Evolutionary conservation across 2,113 vertebrate genomes (phyloP).

Genomic region (Carassius gibelio): DNA sequence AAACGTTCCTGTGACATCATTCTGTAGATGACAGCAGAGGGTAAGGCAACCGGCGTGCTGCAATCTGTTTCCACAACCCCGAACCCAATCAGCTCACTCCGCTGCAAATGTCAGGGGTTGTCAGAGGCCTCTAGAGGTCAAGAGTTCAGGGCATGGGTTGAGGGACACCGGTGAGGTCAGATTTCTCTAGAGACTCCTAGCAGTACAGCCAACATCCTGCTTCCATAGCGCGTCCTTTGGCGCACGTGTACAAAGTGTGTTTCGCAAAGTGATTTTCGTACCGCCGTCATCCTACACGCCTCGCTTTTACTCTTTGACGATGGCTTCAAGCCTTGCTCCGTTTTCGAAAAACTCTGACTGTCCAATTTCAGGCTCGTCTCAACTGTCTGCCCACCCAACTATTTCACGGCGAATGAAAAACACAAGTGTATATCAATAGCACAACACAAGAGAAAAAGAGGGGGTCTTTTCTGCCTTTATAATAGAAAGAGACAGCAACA

Average conservation of each 20-base stretch:
- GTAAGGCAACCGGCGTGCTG: neutral
- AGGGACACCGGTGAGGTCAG: slow-evolving; percentile 22
- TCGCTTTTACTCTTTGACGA: slow-evolving; percentile 9
- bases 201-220: slow-evolving; percentile 48
- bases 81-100: slow-evolving; percentile 66
- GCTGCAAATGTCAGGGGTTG: slow-evolving; percentile 79
- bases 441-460: neutral
- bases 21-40: neutral
- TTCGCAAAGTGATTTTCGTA: slow-evolving; percentile 25
- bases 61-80: slow-evolving; percentile 57
- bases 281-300: neutral
- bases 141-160: slow-evolving; percentile 68
- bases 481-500: slow-evolving; percentile 30
- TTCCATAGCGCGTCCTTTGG: slow-evolving; percentile 49
- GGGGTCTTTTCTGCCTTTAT: slow-evolving; percentile 21
- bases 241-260: neutral
- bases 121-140: slow-evolving; percentile 74
- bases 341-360: slow-evolving; percentile 10
- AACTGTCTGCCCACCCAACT: slow-evolving; percentile 37
- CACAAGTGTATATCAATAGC: slow-evolving; percentile 33
- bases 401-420: slow-evolving; percentile 31
- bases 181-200: slow-evolving; percentile 48
- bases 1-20: neutral
- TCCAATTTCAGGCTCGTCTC: slow-evolving; percentile 34
- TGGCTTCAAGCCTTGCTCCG: neutral